phyloP scores from a whole-genome alignment of 2,113 vertebrate genomes.

The Phalacrocorax pelagicus region DNA sequence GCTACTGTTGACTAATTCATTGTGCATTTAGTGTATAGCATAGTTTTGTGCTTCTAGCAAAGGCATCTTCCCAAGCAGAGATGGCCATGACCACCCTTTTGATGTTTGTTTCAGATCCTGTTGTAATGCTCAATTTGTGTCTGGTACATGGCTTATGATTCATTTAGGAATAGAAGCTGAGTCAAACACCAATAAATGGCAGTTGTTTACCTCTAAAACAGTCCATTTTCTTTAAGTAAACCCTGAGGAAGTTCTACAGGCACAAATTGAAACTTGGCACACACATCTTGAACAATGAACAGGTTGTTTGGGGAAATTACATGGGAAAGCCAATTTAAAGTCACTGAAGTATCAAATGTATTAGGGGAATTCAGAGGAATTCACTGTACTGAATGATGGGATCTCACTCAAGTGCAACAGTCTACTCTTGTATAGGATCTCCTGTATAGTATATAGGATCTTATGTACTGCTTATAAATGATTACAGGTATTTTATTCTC shows the following conservation, averaged over 20 bases:
- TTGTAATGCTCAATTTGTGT: neutral
- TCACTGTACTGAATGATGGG: neutral
- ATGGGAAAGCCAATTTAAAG: neutral
- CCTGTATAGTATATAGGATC: neutral
- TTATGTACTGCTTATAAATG: neutral
- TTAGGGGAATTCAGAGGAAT: neutral
- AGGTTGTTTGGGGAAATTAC: neutral
- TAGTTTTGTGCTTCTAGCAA: neutral
- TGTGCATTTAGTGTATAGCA: neutral
- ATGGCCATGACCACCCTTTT: neutral
- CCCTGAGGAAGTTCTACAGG: neutral
- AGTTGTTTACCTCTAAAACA: neutral
- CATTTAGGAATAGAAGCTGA: neutral
- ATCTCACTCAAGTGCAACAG: neutral
- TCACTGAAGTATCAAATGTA: neutral
- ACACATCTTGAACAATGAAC: neutral
- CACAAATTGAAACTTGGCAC: neutral
- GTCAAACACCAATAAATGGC: neutral
- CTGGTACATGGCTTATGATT: neutral
- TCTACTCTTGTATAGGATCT: neutral
- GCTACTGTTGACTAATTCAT: neutral
- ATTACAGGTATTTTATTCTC: neutral
- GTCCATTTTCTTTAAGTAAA: neutral
- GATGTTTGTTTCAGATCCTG: neutral
- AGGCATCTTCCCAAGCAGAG: neutral